These are phyloP conservation scores for Chrysolina oricalcia DNA, from an alignment of 2,888 invertebrate genomes.

Conservation along the genomic window DNA sequence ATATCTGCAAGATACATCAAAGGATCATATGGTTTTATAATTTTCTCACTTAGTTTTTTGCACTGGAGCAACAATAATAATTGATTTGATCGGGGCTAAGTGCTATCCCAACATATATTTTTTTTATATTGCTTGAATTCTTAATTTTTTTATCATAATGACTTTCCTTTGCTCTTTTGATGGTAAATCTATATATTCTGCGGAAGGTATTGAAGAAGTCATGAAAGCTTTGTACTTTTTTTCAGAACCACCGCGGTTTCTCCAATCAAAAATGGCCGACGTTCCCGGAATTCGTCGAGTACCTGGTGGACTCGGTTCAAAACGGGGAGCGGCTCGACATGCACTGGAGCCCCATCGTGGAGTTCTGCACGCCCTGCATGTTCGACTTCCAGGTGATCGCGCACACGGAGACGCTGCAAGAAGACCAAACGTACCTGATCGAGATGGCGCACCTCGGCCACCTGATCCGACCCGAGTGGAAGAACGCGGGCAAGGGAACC, in stretches of 20 bases:
- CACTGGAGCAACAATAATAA: too few species aligned
- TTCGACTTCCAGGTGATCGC: slow-evolving; percentile 84
- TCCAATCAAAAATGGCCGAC: slow-evolving; percentile 77
- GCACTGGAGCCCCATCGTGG: slow-evolving; percentile 90
- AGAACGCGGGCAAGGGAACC: slow-evolving; percentile 84
- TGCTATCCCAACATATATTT: too few species aligned
- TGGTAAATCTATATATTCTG: too few species aligned
- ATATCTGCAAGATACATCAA: too few species aligned
- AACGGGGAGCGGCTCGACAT: slow-evolving; percentile 82
- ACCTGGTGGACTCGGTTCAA: slow-evolving; percentile 82
- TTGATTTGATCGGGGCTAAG: too few species aligned
- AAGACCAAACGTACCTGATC: slow-evolving; percentile 88
- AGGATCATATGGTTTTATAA: too few species aligned
- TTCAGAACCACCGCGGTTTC: slow-evolving; percentile 38
- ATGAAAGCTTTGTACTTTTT: too few species aligned
- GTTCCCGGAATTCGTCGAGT: slow-evolving; percentile 87
- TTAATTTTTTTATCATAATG: too few species aligned
- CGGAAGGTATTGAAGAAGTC: too few species aligned
- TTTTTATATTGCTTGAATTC: too few species aligned
- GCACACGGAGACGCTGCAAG: slow-evolving; percentile 89
- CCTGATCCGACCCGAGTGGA: slow-evolving; percentile 87
- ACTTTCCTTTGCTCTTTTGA: too few species aligned
- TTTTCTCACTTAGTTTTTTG: too few species aligned
- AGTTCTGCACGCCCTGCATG: slow-evolving; percentile 90
- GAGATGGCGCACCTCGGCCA: slow-evolving; percentile 83